phyloP scores from a whole-genome alignment of 2,888 invertebrate species.

The Lamellibrachia columna region DNA sequence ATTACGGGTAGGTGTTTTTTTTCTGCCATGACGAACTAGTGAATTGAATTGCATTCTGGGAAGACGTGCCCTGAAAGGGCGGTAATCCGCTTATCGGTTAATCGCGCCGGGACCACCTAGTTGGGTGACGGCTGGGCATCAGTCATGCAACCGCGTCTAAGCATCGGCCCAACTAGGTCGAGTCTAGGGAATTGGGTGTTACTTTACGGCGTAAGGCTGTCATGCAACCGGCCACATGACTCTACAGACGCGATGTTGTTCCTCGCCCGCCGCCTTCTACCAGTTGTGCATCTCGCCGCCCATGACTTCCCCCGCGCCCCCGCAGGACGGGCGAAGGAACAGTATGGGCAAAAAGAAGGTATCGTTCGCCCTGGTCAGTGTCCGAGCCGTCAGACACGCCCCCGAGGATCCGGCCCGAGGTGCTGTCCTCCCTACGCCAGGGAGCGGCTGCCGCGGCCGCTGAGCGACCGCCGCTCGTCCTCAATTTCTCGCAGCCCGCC shows the following conservation, averaged over 20 bases:
- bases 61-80: too few relatives aligned
- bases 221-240: too few relatives aligned
- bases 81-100: too few relatives aligned
- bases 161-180: too few relatives aligned
- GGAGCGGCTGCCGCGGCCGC: constrained; percentile 76
- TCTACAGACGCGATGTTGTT: background rate
- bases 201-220: too few relatives aligned
- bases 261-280: constrained; percentile 13
- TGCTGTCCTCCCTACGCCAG: constrained; percentile 74
- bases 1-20: too few relatives aligned
- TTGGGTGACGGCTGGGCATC: too few relatives aligned
- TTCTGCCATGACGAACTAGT: too few relatives aligned
- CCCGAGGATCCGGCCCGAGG: constrained; percentile 68
- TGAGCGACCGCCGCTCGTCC: constrained; percentile 64
- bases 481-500: constrained; percentile 88
- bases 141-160: too few relatives aligned
- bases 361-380: constrained; percentile 86
- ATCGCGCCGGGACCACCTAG: too few relatives aligned
- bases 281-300: constrained; percentile 22
- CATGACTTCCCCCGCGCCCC: constrained; percentile 18
- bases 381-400: constrained; percentile 92
- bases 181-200: too few relatives aligned
- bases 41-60: too few relatives aligned
- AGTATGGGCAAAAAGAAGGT: constrained; percentile 76
- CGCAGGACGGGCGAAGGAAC: background rate